Conservation (phyloP, 2,888 invertebrate species). For the Macropis europaea region DNA sequence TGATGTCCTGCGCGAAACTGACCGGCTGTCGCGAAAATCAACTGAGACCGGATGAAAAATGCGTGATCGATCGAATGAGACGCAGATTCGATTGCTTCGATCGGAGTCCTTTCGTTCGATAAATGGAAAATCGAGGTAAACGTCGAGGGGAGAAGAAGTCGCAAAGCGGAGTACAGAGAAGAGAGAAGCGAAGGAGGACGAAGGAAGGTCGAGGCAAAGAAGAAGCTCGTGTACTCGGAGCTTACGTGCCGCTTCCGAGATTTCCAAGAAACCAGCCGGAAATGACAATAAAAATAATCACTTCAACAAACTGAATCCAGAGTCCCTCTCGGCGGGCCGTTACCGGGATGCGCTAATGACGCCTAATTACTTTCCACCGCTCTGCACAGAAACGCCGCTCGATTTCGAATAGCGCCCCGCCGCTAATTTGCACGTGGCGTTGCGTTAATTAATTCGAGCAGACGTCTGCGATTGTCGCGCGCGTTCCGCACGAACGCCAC, state of each 20-base stretch:
- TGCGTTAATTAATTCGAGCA: conserved; percentile 61
- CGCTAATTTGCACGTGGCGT: conserved; percentile 59
- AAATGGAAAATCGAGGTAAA: conserved; percentile 38
- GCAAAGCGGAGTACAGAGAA: not conserved
- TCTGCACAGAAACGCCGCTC: conserved; percentile 72
- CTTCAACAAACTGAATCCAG: conserved; percentile 77
- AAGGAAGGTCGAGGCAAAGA: conserved; percentile 1
- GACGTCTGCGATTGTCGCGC: conserved; percentile 1
- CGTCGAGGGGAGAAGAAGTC: not conserved
- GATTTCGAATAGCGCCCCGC: conserved; percentile 63
- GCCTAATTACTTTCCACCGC: conserved; percentile 78
- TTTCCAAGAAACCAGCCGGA: conserved; percentile 78
- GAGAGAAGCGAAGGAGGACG: conserved; percentile 56
- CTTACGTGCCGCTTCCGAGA: conserved; percentile 68
- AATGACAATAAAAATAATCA: conserved; percentile 79
- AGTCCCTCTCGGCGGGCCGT: conserved; percentile 60
- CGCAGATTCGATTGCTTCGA: not conserved
- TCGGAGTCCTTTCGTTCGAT: not conserved
- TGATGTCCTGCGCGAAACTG: conserved; percentile 42
- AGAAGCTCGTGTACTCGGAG: conserved; percentile 41
- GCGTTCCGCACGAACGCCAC: not conserved
- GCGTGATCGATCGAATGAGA: not conserved
- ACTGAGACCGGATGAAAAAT: not conserved
- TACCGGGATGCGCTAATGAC: conserved; percentile 72
- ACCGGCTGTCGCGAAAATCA: conserved; percentile 17